Evolutionary conservation across 2,888 invertebrate species (phyloP), one percentile per base, ranked within the genome.

Genomic region (Selenia dentaria): DNA sequence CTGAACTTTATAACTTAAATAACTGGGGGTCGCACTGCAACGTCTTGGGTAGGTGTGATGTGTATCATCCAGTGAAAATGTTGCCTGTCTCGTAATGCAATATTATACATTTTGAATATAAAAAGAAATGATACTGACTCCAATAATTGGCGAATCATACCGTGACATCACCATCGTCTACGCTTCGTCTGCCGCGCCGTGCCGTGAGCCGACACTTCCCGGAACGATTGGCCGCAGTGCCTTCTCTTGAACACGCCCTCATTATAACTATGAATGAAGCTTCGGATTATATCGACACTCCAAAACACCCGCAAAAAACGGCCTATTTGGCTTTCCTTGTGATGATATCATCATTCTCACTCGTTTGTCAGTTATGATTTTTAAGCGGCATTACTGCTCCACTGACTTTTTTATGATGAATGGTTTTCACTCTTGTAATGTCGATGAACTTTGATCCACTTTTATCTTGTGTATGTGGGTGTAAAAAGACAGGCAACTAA

Each of bases 401-500:
- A 80, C 74, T 82, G 76, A 76, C 79, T 69, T 69, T 70, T 73
- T 67, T 61, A 67, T 79, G 79, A 79, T 83, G 85, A 86, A 86
- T 86, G 80, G 78, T 68, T 85, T 83, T 83, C 80, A 82, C 85
- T 83, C 68, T 72, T 72, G 79, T 61, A 61, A 67, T 76, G 86
- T 83, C 86, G 71, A 74, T 83, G 83, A 87, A 87, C 87, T 87
- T 79, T 83, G 85, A 67, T 77, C 85, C 76, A 78, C 74, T 84
- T 88, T 66, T 57, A 60, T 68, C 67, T 54, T 43, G 66, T 69
- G 16, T n/a, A n/a, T 16, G 85, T 85, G 76, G 83, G 84, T 74
- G 83, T 79, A 60, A 74, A 77, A 76, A 80, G 71, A 70, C 70
- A 64, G 63, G 57, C 64, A 62, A 65, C 68, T 65, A 60, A 67